phyloP scores from a whole-genome alignment of 1,140 invertebrate species.

The Melitaea cinxia region DNA sequence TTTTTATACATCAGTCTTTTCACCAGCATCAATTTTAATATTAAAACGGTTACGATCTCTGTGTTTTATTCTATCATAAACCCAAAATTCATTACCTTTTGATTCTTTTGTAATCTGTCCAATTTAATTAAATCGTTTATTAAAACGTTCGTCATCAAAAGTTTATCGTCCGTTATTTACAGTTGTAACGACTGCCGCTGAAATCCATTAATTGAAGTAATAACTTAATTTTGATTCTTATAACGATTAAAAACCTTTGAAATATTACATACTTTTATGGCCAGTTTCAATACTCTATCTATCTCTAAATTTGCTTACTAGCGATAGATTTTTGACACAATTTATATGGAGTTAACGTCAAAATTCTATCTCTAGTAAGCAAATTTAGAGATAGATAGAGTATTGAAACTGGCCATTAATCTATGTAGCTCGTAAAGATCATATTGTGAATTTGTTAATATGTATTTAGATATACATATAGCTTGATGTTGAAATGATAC shows the following conservation, averaged over 20 bases:
- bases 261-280: background rate
- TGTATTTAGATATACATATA: too few relatives aligned
- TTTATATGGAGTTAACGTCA: too few relatives aligned
- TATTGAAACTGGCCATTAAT: too few relatives aligned
- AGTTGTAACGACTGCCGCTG: conserved; percentile 27
- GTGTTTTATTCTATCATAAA: conserved; percentile 29
- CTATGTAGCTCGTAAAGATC: too few relatives aligned
- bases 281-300: too few relatives aligned
- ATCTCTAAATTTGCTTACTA: too few relatives aligned
- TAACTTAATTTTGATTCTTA: conserved; percentile 31
- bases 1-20: conserved; percentile 21
- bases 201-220: conserved; percentile 27
- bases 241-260: conserved; percentile 1
- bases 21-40: conserved; percentile 21
- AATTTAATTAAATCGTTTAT: conserved; percentile 45
- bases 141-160: conserved; percentile 41
- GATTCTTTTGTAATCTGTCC: conserved; percentile 37
- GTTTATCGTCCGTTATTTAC: conserved; percentile 35
- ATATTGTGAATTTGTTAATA: too few relatives aligned
- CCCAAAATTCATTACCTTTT: conserved; percentile 34
- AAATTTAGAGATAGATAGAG: too few relatives aligned
- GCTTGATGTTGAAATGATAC: too few relatives aligned
- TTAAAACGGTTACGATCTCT: conserved; percentile 19
- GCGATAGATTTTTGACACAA: too few relatives aligned
- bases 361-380: too few relatives aligned